A percentile compares a stretch with the other conserved stretches of the same genome.
phyloP scores from a whole-genome alignment of 2,888 invertebrate genomes.

The Dynastes hyllus region DNA sequence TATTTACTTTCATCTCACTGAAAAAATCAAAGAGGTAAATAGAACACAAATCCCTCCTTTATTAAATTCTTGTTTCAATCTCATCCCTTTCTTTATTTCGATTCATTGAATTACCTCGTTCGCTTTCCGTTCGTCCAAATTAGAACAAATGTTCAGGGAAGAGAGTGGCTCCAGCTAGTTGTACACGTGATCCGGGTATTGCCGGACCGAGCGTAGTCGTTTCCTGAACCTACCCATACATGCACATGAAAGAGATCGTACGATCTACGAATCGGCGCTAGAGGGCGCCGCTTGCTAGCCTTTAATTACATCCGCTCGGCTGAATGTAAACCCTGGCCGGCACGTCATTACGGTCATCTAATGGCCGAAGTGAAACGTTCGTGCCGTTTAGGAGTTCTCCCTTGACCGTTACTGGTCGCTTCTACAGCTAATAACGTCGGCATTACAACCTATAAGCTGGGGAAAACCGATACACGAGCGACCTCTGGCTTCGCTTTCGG shows the following conservation, averaged over 20 bases:
- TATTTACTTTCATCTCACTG: background rate
- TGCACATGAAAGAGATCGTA: background rate
- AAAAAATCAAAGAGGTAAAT: background rate
- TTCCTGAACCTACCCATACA: background rate
- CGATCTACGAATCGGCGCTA: background rate
- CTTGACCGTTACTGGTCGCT: conserved; percentile 48
- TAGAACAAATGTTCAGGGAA: background rate
- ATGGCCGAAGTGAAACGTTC: conserved; percentile 41
- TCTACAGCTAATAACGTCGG: conserved; percentile 41
- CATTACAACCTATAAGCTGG: background rate
- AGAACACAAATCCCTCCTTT: background rate
- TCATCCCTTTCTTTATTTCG: background rate
- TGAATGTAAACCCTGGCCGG: conserved; percentile 22
- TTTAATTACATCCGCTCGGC: conserved; percentile 40
- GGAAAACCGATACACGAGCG: background rate
- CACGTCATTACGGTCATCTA: conserved; percentile 41
- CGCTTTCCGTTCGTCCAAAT: background rate
- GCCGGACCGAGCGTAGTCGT: background rate
- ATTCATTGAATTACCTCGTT: background rate
- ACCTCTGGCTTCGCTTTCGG: too few relatives aligned
- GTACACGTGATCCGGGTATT: background rate
- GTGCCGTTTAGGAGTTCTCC: conserved; percentile 40
- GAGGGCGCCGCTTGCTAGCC: conserved; percentile 15
- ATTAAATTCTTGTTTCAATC: conserved; percentile 6
- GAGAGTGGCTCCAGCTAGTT: background rate